Evolutionary conservation across 2,797 vertebrate species (phyloP).

Genomic region (Hephaestus fuliginosus): DNA sequence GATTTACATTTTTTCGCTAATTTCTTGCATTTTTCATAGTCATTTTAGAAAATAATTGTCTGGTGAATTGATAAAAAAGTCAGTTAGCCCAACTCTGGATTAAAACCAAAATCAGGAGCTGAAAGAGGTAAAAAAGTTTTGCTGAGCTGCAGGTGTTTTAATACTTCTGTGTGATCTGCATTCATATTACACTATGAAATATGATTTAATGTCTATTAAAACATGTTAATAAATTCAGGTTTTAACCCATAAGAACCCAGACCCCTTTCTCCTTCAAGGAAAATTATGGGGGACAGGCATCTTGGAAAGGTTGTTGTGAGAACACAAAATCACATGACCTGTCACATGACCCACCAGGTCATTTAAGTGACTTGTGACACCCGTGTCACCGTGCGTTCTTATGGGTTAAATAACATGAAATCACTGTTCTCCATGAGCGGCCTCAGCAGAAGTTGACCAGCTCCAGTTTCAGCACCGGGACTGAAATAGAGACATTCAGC

Average conservation of each 20-base stretch:
- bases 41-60: not conserved
- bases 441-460: not conserved
- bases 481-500: slow-evolving; percentile 22
- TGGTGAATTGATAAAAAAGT: not conserved
- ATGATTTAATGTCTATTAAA: not conserved
- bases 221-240: not conserved
- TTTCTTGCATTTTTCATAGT: too few relatives aligned
- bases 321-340: too few relatives aligned
- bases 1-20: too few relatives aligned
- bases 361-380: too few relatives aligned
- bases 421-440: not conserved
- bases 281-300: too few relatives aligned
- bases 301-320: too few relatives aligned
- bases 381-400: too few relatives aligned
- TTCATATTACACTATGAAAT: not conserved
- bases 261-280: too few relatives aligned
- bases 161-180: too few relatives aligned
- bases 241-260: not conserved
- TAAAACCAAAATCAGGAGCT: not conserved
- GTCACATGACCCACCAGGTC: too few relatives aligned
- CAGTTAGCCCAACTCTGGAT: too few relatives aligned
- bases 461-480: not conserved
- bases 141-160: not conserved
- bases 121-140: not conserved
- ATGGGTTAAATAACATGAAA: not conserved